Base-by-base conservation (phyloP, 2,888 invertebrate species). In the Cephus pygmeus region DNA sequence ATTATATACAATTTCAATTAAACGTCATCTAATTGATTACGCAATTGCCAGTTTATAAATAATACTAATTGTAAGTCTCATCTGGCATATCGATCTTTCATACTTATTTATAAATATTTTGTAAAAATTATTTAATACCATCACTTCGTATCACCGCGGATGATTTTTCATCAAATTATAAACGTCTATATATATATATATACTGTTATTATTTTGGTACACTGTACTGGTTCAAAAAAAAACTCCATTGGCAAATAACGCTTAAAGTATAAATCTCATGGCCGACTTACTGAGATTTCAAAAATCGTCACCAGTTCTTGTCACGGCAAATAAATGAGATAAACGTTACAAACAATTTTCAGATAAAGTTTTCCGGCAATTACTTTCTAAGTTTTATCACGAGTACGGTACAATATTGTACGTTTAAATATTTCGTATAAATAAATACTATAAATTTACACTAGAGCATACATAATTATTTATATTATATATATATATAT, bases 361-460 rank as follows among this genome's bases (percentile, higher is more conserved):
- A 9, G 23, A 56, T 23, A 23, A 56, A 23, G 1, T 56, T 9
- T 56, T 56, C 2, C 56, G 56, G 56, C 56, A 6, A 56, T 23
- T 56, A 56, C 9, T 23, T 23, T 56, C 23, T 56, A 56, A 56
- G 56, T 56, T 56, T 56, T 56, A 56, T 56, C 56, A 56, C 56
- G 31, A 71, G 31, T 31, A 71, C 33, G 71, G 15, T 71, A 71
- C 71, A 12, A 33, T 12, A 1, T 11, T 11, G 71, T 33, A 33
- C 33, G 15, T 33, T 31, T 30, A 71, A 31, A 71, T 15, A 15
- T 71, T 33, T 71, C 31, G 30, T 74, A 80, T 79, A 80, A 83
- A 85, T 85, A 87, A 82, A 84, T 85, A 85, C 79, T 81, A 85
- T 81, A 82, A 83, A 84, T 83, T 86, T 84, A 85, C 82, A 83